Conservation (phyloP, 2,113 vertebrate genomes). For the Zeus faber region DNA sequence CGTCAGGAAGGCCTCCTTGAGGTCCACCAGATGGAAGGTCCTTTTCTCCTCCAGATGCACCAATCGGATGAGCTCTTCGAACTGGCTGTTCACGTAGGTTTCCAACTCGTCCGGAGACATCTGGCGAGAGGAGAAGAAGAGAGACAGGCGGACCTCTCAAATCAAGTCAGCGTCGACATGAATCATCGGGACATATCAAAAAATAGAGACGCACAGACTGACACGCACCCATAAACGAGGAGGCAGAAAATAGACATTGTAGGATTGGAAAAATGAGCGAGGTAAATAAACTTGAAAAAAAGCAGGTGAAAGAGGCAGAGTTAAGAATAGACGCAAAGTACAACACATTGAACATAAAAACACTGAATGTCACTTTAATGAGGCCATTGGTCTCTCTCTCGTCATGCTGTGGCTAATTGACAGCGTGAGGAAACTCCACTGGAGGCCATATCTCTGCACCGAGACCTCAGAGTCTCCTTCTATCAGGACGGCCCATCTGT, state of each 20-base stretch:
- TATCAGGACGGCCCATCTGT: conserved; percentile 61
- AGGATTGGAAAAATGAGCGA: too few species aligned
- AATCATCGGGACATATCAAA: too few species aligned
- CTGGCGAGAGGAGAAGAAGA: conserved; percentile 35
- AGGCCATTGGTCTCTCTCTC: conserved; percentile 20
- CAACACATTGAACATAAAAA: not conserved
- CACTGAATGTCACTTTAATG: conserved; percentile 32
- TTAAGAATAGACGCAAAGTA: not conserved
- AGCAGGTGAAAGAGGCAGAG: too few species aligned
- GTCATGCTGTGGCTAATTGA: conserved; percentile 43
- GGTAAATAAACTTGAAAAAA: too few species aligned
- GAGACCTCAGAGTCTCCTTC: conserved; percentile 52
- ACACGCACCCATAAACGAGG: too few species aligned
- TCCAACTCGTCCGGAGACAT: conserved; percentile 76
- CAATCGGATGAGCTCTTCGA: conserved; percentile 77
- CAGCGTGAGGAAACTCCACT: conserved; percentile 35
- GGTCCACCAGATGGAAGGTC: conserved; percentile 77
- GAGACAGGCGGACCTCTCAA: not conserved
- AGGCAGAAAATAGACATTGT: not conserved
- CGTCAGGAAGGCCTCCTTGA: conserved; percentile 79
- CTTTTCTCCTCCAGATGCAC: conserved; percentile 79
- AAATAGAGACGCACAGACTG: not conserved
- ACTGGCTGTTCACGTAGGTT: conserved; percentile 78
- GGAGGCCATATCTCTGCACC: conserved; percentile 46
- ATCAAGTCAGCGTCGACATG: too few species aligned